Conservation (phyloP, 1,140 invertebrate genomes). For the Trichonephila clavipes region DNA sequence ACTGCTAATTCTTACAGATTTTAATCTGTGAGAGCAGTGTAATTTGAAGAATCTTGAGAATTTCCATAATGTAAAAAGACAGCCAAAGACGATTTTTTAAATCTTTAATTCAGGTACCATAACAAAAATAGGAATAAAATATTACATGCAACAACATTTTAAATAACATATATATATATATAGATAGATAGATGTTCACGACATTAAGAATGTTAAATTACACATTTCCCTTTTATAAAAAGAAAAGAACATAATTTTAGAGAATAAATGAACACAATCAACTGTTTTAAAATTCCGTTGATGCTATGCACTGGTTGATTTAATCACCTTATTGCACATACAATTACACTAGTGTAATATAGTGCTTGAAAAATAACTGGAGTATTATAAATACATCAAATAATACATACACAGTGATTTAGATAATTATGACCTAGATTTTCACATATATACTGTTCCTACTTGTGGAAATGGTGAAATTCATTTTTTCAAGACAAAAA, state of each 20-base stretch:
- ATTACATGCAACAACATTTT: constrained; percentile 10
- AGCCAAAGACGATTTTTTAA: background rate
- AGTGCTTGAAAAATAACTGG: background rate
- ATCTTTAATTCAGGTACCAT: constrained; percentile 11
- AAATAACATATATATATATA: constrained; percentile 4
- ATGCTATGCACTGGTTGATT: background rate
- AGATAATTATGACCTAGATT: background rate
- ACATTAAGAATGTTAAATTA: constrained; percentile 3
- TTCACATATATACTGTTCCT: background rate
- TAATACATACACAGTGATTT: background rate
- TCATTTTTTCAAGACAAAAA: background rate
- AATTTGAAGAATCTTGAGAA: background rate
- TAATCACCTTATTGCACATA: background rate
- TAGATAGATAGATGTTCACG: background rate
- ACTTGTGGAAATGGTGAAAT: background rate
- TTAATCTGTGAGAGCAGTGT: too few relatives aligned
- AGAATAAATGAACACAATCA: background rate
- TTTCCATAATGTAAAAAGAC: background rate
- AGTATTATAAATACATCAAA: background rate
- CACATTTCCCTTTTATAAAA: background rate
- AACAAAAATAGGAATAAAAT: constrained; percentile 30
- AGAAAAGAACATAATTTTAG: background rate
- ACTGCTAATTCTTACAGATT: too few relatives aligned
- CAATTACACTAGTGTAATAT: background rate
- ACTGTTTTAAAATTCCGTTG: background rate